A percentile compares a stretch with the other conserved stretches of the same genome.
Evolutionary conservation across 2,888 invertebrate genomes (phyloP).

Genomic region (Drosophila lutescens): DNA sequence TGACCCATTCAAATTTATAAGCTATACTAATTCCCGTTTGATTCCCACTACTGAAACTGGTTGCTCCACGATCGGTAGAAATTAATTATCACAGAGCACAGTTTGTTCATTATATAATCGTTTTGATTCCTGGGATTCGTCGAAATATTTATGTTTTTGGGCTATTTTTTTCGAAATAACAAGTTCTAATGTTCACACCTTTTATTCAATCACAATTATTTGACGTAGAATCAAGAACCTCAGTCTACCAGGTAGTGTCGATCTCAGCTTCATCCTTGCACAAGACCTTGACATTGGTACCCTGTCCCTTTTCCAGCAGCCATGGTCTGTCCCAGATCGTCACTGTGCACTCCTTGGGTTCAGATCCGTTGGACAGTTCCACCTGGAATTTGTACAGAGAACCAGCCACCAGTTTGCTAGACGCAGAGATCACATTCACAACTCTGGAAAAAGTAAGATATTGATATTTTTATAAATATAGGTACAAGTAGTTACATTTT

Average conservation of each 20-base stretch:
- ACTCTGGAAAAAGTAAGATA: slow-evolving; percentile 46
- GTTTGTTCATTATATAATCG: slow-evolving; percentile 2
- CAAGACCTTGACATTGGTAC: slow-evolving; percentile 56
- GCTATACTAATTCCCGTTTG: neutral
- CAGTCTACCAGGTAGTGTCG: slow-evolving; percentile 39
- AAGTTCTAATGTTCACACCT: neutral
- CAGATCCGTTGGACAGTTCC: slow-evolving; percentile 51
- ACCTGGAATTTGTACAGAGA: slow-evolving; percentile 44
- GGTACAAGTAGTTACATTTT: too few relatives aligned
- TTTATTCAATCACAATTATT: slow-evolving; percentile 6
- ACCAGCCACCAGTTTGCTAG: slow-evolving; percentile 59
- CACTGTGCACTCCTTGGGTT: slow-evolving; percentile 56
- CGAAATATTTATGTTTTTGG: neutral
- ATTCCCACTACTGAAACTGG: slow-evolving; percentile 7
- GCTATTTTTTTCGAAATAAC: neutral
- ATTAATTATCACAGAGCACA: slow-evolving; percentile 4
- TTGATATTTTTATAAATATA: too few relatives aligned
- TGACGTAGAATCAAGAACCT: neutral
- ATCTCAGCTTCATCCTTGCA: slow-evolving; percentile 54
- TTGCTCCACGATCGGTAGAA: slow-evolving; percentile 8
- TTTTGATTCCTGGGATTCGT: slow-evolving; percentile 1
- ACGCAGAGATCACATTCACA: slow-evolving; percentile 57
- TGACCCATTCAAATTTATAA: slow-evolving; percentile 9
- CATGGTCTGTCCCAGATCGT: slow-evolving; percentile 65
- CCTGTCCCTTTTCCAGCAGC: slow-evolving; percentile 56